These are phyloP conservation scores for Jordanella pulchra DNA, from an alignment of 2,797 vertebrate species.

Conservation along the genomic window DNA sequence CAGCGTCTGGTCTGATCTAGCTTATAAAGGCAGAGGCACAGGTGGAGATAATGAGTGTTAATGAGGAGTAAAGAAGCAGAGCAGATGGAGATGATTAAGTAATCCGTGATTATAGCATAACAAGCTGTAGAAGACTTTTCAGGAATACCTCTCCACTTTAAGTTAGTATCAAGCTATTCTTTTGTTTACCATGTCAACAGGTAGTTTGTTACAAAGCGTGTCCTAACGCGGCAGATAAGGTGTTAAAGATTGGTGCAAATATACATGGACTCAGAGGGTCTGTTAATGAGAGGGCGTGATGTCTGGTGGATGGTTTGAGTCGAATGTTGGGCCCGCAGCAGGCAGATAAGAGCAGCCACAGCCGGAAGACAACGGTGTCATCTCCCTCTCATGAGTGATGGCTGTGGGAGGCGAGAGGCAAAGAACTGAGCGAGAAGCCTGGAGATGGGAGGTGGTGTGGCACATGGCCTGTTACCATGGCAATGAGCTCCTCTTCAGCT, in stretches of 20 bases:
- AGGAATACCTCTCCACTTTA: conserved; percentile 10
- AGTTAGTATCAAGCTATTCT: conserved; percentile 7
- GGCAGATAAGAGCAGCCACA: conserved; percentile 32
- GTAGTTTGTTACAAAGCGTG: conserved; percentile 18
- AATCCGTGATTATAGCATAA: background rate
- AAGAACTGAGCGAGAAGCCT: conserved; percentile 22
- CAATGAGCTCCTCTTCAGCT: conserved; percentile 64
- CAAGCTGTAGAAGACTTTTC: background rate
- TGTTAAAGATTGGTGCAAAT: conserved; percentile 24
- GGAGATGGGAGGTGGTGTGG: conserved; percentile 53
- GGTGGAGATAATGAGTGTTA: too few species aligned
- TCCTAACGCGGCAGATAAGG: conserved; percentile 17
- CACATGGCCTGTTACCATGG: conserved; percentile 80
- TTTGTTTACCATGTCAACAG: conserved; percentile 22
- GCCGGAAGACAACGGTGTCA: conserved; percentile 34
- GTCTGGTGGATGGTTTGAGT: conserved; percentile 12
- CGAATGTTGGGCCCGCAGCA: conserved; percentile 34
- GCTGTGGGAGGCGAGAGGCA: conserved; percentile 34
- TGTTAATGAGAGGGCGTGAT: conserved; percentile 40
- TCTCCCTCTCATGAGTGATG: conserved; percentile 41
- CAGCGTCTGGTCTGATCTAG: too few species aligned
- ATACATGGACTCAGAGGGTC: conserved; percentile 30
- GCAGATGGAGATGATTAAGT: too few species aligned
- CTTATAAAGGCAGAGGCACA: too few species aligned
- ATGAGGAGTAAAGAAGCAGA: too few species aligned